Conservation (phyloP, 2,797 vertebrate genomes). For the Sebastes cheni region DNA sequence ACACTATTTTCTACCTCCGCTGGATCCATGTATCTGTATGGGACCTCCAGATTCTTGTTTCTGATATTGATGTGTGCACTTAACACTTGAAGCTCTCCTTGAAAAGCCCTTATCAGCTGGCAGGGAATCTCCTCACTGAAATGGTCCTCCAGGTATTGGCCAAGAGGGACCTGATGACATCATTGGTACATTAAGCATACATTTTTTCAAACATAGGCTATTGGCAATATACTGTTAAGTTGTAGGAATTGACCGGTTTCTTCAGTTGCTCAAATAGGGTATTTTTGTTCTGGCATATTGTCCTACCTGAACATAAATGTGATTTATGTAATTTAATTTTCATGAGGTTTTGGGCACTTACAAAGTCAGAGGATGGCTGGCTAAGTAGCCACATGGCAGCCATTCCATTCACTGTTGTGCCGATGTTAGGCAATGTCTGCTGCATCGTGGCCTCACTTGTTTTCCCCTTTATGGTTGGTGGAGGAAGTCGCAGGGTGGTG, state of each 20-base stretch:
- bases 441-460: constrained; percentile 37
- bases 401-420: constrained; percentile 45
- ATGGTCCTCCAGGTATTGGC: constrained; percentile 34
- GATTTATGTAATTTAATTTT: not conserved
- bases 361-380: constrained; percentile 58
- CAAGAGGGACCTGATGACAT: constrained; percentile 50
- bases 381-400: constrained; percentile 59
- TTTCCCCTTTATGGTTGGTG: constrained; percentile 55
- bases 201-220: not conserved
- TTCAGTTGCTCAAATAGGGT: not conserved
- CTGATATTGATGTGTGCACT: constrained; percentile 37
- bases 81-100: constrained; percentile 31
- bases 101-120: constrained; percentile 31
- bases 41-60: constrained; percentile 36
- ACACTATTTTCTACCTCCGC: constrained; percentile 58
- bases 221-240: not conserved
- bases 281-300: not conserved
- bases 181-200: not conserved
- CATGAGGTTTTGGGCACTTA: constrained; percentile 28
- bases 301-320: not conserved
- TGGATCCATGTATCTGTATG: constrained; percentile 68
- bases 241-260: not conserved
- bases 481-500: constrained; percentile 47
- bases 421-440: constrained; percentile 44
- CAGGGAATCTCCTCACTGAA: constrained; percentile 52